Base-by-base conservation (phyloP, 2,888 invertebrate genomes). In the Carpatolechia fugitivella region DNA sequence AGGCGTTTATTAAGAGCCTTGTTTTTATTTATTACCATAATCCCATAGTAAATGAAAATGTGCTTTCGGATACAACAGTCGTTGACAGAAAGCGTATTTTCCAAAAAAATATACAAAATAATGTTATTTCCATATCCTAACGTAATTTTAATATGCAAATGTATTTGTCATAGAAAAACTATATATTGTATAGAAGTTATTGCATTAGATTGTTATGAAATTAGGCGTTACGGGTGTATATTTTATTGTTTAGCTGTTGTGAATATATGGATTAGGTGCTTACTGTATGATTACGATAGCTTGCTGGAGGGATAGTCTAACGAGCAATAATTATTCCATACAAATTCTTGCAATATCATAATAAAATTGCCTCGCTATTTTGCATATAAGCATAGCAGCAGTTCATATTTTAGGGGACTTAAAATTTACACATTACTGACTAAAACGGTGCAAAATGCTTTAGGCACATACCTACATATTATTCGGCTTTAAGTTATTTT, bases 171-270 rank as follows among this genome's bases (percentile, higher is more conserved):
- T 66, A 72, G 66, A 67, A 51, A 59, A 50, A 62, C 68, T 72
- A 55, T 59, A 60, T 50, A 50, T 64, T 66, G 69, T 77, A 80
- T 76, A 80, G 74, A 68, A 76, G 71, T 79, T 80, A 77, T 69
- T 61, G 66, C 71, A 71, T 75, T 84, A 82, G 78, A 82, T 80
- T 78, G 82, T 85, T 85, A 77, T 77, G 62, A 71, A 77, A 70
- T 75, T 81, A 80, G 78, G 65, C 68, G 70, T 80, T 79, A 83
- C 76, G 76, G 73, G 73, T 82, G 81, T 81, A 76, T 73, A 77
- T 74, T 81, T 72, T 75, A 65, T 68, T 70, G 74, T 72, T 70
- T 78, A 71, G 65, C 74, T 78, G 76, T 79, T 78, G 73, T 77
- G 72, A 73, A 73, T 73, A 76, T 70, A 16, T 65, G 65, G 71